phyloP scores from a whole-genome alignment of 2,113 vertebrate species.

The Eira barbara region DNA sequence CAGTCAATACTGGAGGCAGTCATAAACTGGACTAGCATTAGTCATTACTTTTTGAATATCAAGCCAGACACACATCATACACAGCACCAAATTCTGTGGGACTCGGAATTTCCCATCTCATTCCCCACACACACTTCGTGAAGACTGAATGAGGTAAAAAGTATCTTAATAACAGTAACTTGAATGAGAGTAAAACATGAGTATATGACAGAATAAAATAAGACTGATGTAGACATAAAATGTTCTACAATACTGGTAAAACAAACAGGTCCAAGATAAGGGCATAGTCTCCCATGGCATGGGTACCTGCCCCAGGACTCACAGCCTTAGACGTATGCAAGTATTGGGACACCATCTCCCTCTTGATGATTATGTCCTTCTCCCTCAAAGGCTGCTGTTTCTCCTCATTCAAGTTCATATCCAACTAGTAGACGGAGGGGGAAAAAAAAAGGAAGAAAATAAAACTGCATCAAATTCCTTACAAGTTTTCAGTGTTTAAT shows the following conservation, averaged over 20 bases:
- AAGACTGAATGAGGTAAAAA: conserved; percentile 39
- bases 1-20: not conserved
- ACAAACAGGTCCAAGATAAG: conserved; percentile 19
- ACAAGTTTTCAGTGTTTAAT: conserved; percentile 27
- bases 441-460: not conserved
- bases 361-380: conserved; percentile 89
- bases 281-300: not conserved
- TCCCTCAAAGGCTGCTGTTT: conserved; percentile 88
- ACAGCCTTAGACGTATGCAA: conserved; percentile 90
- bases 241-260: not conserved
- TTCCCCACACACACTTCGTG: not conserved
- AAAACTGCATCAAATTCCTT: not conserved
- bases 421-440: conserved; percentile 78
- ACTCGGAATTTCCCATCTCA: conserved; percentile 2
- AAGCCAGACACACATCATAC: not conserved
- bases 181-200: not conserved
- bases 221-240: not conserved
- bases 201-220: not conserved
- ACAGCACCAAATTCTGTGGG: not conserved
- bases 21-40: not conserved
- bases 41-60: not conserved
- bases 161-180: not conserved
- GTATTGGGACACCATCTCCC: conserved; percentile 93
- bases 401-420: conserved; percentile 93
- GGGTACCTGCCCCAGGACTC: conserved; percentile 71